Percentiles rank a stretch among this genome's conserved stretches.
These are phyloP conservation scores for Oasisia sp. DNA, from an alignment of 2,888 invertebrate species.

Conservation along the genomic window DNA sequence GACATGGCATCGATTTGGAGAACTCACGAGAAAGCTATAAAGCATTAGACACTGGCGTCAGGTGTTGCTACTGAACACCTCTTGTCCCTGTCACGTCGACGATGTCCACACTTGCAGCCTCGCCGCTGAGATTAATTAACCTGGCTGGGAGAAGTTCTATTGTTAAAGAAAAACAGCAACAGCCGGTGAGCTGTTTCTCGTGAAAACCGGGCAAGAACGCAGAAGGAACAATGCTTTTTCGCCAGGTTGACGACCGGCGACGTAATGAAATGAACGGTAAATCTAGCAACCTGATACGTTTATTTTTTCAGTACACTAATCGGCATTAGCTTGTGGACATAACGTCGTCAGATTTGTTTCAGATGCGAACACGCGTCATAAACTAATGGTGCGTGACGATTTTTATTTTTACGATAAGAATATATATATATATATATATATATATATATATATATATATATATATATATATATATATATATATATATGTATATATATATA, in stretches of 20 bases:
- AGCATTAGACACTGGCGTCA: neutral
- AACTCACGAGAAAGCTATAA: neutral
- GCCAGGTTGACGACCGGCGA: neutral
- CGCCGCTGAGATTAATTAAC: no score
- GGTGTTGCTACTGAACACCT: neutral
- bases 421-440: neutral
- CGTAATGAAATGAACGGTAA: slow-evolving; percentile 17
- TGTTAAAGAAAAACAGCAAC: neutral
- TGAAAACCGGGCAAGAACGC: neutral
- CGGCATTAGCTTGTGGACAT: neutral
- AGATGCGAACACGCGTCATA: neutral
- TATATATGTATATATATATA: no score
- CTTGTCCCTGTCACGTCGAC: neutral
- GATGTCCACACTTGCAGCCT: neutral
- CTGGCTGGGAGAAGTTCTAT: neutral
- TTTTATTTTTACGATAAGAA: neutral
- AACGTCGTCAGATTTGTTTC: neutral
- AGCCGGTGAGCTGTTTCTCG: neutral
- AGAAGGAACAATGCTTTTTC: neutral
- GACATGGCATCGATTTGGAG: neutral
- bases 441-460: no score
- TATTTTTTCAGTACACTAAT: slow-evolving; percentile 17
- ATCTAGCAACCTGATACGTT: neutral
- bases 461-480: no score
- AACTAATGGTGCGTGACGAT: neutral